Conservation (phyloP, 2,797 vertebrate species). For the Echeneis naucrates region DNA sequence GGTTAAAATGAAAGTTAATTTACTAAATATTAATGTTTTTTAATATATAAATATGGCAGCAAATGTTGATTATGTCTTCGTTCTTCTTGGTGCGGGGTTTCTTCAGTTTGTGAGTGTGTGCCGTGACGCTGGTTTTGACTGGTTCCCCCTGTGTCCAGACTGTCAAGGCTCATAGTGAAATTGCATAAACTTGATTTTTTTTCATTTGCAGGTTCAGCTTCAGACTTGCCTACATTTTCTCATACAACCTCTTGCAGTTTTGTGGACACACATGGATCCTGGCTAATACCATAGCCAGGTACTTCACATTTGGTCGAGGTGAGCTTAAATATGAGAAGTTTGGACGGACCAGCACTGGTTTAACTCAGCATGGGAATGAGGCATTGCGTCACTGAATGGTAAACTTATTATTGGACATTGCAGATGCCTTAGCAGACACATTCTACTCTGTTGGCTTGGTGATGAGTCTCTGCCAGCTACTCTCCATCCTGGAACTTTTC, state of each 20-base stretch:
- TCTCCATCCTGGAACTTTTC: slow-evolving; percentile 91
- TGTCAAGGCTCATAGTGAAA: not conserved
- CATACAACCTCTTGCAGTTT: slow-evolving; percentile 95
- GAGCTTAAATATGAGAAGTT: slow-evolving; percentile 47
- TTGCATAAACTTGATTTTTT: not conserved
- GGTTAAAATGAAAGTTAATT: no score
- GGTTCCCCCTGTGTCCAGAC: not conserved
- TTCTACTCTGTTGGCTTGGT: slow-evolving; percentile 93
- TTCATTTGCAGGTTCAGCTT: slow-evolving; percentile 80
- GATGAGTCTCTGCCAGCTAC: slow-evolving; percentile 92
- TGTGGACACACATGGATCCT: slow-evolving; percentile 97
- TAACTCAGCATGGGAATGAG: not conserved
- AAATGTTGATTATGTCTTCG: no score
- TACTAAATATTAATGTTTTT: no score
- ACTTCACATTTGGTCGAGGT: slow-evolving; percentile 94
- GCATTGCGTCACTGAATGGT: not conserved
- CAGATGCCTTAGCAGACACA: slow-evolving; percentile 92
- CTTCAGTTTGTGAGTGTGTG: no score
- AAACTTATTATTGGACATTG: not conserved
- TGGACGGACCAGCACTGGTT: not conserved
- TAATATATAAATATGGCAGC: no score
- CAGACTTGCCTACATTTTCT: slow-evolving; percentile 86
- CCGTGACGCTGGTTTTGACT: not conserved
- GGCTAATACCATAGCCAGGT: slow-evolving; percentile 91
- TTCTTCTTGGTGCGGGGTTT: no score